phyloP scores from a whole-genome alignment of 1,140 invertebrate genomes.

The Maniola jurtina region DNA sequence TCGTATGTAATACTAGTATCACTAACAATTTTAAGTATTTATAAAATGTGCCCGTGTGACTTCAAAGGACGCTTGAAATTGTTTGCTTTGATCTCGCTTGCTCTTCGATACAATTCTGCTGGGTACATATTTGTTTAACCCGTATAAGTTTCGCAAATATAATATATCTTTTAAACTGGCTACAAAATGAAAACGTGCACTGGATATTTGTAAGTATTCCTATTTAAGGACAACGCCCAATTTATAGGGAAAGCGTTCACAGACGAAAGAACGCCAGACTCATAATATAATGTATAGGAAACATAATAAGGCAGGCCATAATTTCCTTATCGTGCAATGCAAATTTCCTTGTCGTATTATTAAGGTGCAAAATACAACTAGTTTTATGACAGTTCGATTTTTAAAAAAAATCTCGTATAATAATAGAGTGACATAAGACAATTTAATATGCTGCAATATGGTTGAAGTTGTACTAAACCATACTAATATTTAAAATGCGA shows the following conservation, averaged over 20 bases:
- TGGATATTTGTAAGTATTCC: not conserved
- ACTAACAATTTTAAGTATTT: slow-evolving; percentile 36
- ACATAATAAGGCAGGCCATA: too few relatives aligned
- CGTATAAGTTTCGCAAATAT: slow-evolving; percentile 7
- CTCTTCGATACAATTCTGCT: slow-evolving; percentile 27
- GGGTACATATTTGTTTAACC: slow-evolving; percentile 11
- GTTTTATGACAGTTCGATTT: too few relatives aligned
- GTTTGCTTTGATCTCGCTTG: slow-evolving; percentile 40
- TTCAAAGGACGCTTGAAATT: slow-evolving; percentile 41
- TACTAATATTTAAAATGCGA: too few relatives aligned
- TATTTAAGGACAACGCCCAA: not conserved
- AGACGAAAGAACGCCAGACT: too few relatives aligned
- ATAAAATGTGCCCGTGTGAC: slow-evolving; percentile 33
- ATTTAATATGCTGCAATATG: too few relatives aligned
- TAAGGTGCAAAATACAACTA: too few relatives aligned
- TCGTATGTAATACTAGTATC: slow-evolving; percentile 12
- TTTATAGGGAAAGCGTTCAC: not conserved
- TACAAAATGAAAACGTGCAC: not conserved
- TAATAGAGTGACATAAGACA: too few relatives aligned
- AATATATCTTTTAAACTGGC: not conserved
- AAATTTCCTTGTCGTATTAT: too few relatives aligned
- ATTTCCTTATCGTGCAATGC: too few relatives aligned
- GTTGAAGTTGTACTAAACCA: too few relatives aligned
- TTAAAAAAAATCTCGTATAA: too few relatives aligned
- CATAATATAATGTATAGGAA: too few relatives aligned